Evolutionary conservation across 92 coral and sea anemone species (phyloP), one percentile per base, ranked within the genome.

Genomic region (Pocillopora grandis): DNA sequence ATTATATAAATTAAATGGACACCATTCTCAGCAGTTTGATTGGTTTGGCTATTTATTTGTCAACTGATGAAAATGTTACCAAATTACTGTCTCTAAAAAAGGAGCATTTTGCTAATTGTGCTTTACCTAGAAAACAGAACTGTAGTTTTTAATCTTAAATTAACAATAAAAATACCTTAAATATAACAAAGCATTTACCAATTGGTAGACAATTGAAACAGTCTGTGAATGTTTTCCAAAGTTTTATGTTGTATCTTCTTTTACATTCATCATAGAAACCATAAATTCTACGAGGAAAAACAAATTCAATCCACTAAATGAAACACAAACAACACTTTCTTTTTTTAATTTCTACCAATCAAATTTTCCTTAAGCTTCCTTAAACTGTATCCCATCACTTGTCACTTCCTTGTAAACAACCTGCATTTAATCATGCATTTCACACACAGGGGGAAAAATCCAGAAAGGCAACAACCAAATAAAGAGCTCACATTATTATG

Each of bases 181-280:
- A 6, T 7, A 18, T 48, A 14, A 52, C 10, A 62, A 0, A 70
- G 13, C 19, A 70, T 89, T 62, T 70, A 93, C 97, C 94, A 62
- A 93, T 71, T 42, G 97, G 97, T 20, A 93, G 87, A 61, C 97
- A 93, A 78, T 93, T 93, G 62, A 93, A 93, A 36, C 95, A 93
- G 79, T 93, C 97, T 3, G 95, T 93, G 80, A 93, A 93, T 33
- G 93, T 89, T 87, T 93, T 93, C 97, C 97, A 93, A 17, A 93
- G 78, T 66, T 93, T 93, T 52, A 93, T 93, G 87, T 93, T 93
- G 85, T 93, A 93, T 61, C 97, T 85, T 86, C 97, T 89, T 69
- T 93, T 93, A 82, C 97, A 93, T 72, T 93, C 97, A 87, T 93
- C 97, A 84, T 93, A 93, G 62, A 93, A 93, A 59, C 97, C 97